phyloP scores from a whole-genome alignment of 2,113 vertebrate species.

The Lophura nycthemera region DNA sequence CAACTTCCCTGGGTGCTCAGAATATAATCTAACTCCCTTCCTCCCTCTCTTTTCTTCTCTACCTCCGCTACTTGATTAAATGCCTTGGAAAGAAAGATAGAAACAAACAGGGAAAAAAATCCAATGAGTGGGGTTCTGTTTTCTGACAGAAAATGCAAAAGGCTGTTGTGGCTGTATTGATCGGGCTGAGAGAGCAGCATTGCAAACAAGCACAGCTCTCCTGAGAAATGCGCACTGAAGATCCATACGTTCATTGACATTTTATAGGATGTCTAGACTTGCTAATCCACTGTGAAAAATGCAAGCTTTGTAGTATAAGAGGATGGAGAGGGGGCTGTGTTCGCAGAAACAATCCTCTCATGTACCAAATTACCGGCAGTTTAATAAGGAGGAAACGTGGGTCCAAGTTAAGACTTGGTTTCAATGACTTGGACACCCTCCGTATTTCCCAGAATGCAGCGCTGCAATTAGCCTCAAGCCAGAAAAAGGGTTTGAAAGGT shows the following conservation, averaged over 20 bases:
- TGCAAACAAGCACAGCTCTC: conserved; percentile 68
- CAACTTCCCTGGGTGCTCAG: conserved; percentile 63
- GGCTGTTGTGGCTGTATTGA: conserved; percentile 73
- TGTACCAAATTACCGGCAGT: background rate
- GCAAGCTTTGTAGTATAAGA: conserved; percentile 62
- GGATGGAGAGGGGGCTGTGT: background rate
- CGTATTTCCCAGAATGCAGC: conserved; percentile 16
- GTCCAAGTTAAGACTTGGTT: conserved; percentile 13
- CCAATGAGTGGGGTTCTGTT: conserved; percentile 24
- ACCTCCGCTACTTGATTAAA: conserved; percentile 38
- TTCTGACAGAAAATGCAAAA: conserved; percentile 53
- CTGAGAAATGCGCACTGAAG: conserved; percentile 53
- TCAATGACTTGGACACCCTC: conserved; percentile 3
- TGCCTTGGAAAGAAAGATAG: background rate
- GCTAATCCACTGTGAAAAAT: conserved; percentile 76
- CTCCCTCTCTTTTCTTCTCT: background rate
- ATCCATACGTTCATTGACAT: conserved; percentile 76
- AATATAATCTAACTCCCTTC: conserved; percentile 37
- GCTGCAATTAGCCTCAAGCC: conserved; percentile 58
- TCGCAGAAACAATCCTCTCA: background rate
- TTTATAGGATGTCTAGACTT: conserved; percentile 75
- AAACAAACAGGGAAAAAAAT: background rate
- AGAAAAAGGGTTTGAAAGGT: conserved; percentile 31
- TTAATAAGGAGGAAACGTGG: background rate
- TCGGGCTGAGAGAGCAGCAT: conserved; percentile 28